A percentile compares a stretch with the other conserved stretches of the same genome.
phyloP scores from a whole-genome alignment of 2,113 vertebrate species.

The Rhinolophus sinicus region DNA sequence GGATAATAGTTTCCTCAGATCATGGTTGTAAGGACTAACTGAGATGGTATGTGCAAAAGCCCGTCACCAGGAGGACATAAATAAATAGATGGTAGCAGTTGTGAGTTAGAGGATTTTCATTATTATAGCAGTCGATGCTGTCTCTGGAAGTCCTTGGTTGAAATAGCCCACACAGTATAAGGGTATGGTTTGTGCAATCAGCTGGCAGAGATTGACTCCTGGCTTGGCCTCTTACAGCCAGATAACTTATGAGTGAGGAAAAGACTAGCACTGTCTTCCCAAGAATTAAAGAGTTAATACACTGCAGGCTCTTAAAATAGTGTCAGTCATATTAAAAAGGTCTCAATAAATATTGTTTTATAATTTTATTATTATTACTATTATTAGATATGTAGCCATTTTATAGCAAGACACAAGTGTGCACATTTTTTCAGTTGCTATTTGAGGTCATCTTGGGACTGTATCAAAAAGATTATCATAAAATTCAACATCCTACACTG shows the following conservation, averaged over 20 bases:
- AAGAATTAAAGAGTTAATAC: not conserved
- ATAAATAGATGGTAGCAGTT: not conserved
- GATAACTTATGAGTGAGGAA: not conserved
- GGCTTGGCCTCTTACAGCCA: not conserved
- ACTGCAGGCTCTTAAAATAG: not conserved
- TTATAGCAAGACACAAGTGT: constrained; percentile 4
- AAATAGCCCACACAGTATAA: accelerated
- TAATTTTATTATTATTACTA: not conserved
- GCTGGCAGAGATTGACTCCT: not conserved
- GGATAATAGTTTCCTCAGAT: not conserved
- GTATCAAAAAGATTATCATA: not conserved
- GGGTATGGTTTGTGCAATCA: accelerated
- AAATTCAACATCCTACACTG: not conserved
- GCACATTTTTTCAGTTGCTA: not conserved
- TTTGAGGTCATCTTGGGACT: not conserved
- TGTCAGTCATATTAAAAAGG: not conserved
- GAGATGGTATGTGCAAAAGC: not conserved
- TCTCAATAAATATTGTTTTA: not conserved
- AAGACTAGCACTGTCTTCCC: not conserved
- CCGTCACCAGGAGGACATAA: not conserved
- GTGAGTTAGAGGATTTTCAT: not conserved
- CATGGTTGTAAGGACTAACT: not conserved
- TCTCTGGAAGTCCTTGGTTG: not conserved
- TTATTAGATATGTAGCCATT: not conserved
- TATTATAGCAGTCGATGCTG: not conserved